A percentile compares a stretch with the other conserved stretches of the same genome.
Evolutionary conservation across 1,140 invertebrate genomes (phyloP).

Genomic region (Diploscapter pachys): DNA sequence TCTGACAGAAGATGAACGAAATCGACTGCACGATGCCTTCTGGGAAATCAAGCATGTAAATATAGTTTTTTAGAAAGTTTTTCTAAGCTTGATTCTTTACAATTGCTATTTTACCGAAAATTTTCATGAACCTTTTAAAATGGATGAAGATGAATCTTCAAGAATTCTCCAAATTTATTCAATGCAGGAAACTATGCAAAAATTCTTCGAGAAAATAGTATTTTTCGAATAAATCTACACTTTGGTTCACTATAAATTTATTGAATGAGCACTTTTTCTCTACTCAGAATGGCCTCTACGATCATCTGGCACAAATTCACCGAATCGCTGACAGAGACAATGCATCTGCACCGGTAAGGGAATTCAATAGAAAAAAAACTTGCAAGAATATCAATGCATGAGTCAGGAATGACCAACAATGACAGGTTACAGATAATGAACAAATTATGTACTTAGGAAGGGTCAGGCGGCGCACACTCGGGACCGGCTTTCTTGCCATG

Average conservation of each 20-base stretch:
- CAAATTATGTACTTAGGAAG: neutral
- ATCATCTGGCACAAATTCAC: conserved; percentile 4
- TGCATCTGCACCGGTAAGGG: neutral
- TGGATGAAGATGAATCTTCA: too few species aligned
- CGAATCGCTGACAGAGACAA: neutral
- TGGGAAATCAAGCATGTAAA: conserved; percentile 22
- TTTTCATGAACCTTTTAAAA: too few species aligned
- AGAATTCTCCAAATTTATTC: neutral
- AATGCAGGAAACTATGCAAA: too few species aligned
- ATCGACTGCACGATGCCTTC: conserved; percentile 52
- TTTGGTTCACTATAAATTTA: too few species aligned
- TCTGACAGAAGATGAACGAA: conserved; percentile 50
- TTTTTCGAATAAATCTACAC: too few species aligned
- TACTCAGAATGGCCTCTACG: conserved; percentile 1
- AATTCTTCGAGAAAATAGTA: too few species aligned
- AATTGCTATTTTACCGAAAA: too few species aligned
- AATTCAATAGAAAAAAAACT: neutral
- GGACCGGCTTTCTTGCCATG: conserved; percentile 40
- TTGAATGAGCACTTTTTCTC: too few species aligned
- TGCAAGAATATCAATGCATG: too few species aligned
- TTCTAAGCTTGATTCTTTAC: too few species aligned
- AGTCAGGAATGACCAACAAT: too few species aligned
- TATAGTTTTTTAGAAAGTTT: neutral
- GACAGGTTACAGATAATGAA: too few species aligned
- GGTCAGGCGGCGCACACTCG: conserved; percentile 30